Base-by-base conservation (phyloP, 1,140 invertebrate genomes). In the Philotrypesis tridentata region DNA sequence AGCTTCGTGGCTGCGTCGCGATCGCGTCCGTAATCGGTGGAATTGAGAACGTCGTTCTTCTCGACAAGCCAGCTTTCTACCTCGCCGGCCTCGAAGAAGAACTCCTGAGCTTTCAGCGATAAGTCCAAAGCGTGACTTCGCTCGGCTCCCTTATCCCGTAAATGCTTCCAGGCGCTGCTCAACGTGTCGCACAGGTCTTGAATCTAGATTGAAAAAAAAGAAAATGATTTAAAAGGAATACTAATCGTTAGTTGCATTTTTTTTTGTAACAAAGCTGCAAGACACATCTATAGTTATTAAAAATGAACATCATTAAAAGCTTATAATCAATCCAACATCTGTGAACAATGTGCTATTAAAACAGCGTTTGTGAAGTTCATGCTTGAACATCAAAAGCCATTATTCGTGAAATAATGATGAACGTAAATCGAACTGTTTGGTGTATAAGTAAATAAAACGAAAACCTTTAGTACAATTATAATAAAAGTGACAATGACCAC, bases 21-120 rank as follows among this genome's bases (percentile, higher is more conserved):
- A 92, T 99, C 97, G 48, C 96, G 93, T 25, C 97, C 97, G 85
- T 96, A 96, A 89, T 98, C 97, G 7, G 94, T 95, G 29, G 96
- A 96, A 63, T 94, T 94, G 9, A 98, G 90, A 29, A 96, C 94
- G 80, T 96, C 96, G 71, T 95, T 95, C 88, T 97, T 97, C 92
- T 98, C 97, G 60, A 94, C 94, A 72, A 99, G 93, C 98, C 98
- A 99, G 71, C 95, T 95, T 91, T 99, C 98, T 84, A 98, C 96
- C 92, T 99, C 98, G 81, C 95, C 95, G 8, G 97, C 96, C 89
- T 98, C 97, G 87, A 96, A 96, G 90, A 96, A 95, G 91, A 97
- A 97, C 92, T 97, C 96, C 91, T 98, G 97, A 21, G 96, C 95
- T 89, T 95, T 96, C 61, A 98, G 91, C 0, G 97, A 97, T 31